A percentile compares a stretch with the other conserved stretches of the same genome.
phyloP scores from a whole-genome alignment of 2,113 vertebrate genomes.

The Chloebia gouldiae region DNA sequence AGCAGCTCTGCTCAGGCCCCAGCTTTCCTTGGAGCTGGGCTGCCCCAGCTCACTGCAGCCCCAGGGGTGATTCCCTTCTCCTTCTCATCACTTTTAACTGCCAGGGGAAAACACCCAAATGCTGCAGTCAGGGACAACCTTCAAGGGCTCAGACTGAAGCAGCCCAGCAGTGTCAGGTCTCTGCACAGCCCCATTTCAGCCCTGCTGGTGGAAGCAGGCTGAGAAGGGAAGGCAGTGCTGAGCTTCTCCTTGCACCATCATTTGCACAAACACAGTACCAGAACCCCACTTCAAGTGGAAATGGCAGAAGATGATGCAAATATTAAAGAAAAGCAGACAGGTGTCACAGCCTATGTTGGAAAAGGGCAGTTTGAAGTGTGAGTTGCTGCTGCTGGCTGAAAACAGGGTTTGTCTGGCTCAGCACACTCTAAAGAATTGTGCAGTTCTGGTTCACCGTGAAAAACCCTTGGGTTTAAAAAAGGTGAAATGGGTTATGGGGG shows the following conservation, averaged over 20 bases:
- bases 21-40: not conserved
- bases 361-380: not conserved
- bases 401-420: not conserved
- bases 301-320: not conserved
- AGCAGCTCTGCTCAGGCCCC: not conserved
- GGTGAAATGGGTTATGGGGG: not conserved
- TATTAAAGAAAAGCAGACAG: not conserved
- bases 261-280: not conserved
- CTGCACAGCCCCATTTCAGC: not conserved
- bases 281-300: not conserved
- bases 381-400: not conserved
- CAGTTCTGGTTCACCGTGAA: not conserved
- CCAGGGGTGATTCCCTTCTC: not conserved
- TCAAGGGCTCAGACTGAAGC: not conserved
- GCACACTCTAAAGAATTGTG: not conserved
- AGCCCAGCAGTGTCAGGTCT: accelerated
- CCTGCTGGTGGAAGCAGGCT: accelerated
- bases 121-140: not conserved
- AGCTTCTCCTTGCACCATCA: not conserved
- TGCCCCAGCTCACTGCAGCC: not conserved
- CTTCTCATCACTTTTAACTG: not conserved
- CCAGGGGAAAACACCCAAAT: not conserved
- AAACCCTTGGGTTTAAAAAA: not conserved
- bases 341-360: not conserved
- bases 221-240: accelerated